These are phyloP conservation scores for Ephialtes manifestator DNA, from an alignment of 2,888 invertebrate genomes.

Conservation along the genomic window DNA sequence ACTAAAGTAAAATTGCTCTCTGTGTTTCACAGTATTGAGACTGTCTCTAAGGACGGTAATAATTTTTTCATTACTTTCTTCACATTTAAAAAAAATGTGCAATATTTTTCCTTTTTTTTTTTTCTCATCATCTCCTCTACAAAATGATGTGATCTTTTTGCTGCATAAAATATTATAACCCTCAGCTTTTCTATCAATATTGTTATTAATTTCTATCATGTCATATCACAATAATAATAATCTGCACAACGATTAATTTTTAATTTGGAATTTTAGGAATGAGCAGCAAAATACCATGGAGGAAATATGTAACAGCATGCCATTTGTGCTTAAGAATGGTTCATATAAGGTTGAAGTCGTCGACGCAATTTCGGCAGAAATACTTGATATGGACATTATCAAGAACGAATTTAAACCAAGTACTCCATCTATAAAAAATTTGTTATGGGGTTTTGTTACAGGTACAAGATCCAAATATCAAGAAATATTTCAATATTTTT, in stretches of 20 bases:
- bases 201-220: too few species aligned
- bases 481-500: neutral
- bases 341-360: constrained; percentile 90
- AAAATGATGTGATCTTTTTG: too few species aligned
- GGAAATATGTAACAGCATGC: constrained; percentile 92
- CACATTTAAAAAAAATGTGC: too few species aligned
- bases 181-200: too few species aligned
- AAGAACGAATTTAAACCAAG: constrained; percentile 94
- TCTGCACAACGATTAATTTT: neutral
- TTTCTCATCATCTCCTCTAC: too few species aligned
- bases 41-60: too few species aligned
- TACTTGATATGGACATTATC: constrained; percentile 93
- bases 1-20: too few species aligned
- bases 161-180: too few species aligned
- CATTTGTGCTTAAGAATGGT: constrained; percentile 91
- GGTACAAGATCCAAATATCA: constrained; percentile 79
- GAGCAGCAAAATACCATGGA: constrained; percentile 93
- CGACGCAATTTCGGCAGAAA: constrained; percentile 92
- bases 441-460: constrained; percentile 94
- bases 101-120: too few species aligned
- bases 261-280: constrained; percentile 86
- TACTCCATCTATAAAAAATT: constrained; percentile 91
- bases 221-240: too few species aligned
- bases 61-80: too few species aligned
- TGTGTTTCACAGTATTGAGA: too few species aligned